Percentiles rank a stretch among this genome's conserved stretches.
Conservation (phyloP, 2,888 invertebrate genomes). For the Liodrosophila aerea region DNA sequence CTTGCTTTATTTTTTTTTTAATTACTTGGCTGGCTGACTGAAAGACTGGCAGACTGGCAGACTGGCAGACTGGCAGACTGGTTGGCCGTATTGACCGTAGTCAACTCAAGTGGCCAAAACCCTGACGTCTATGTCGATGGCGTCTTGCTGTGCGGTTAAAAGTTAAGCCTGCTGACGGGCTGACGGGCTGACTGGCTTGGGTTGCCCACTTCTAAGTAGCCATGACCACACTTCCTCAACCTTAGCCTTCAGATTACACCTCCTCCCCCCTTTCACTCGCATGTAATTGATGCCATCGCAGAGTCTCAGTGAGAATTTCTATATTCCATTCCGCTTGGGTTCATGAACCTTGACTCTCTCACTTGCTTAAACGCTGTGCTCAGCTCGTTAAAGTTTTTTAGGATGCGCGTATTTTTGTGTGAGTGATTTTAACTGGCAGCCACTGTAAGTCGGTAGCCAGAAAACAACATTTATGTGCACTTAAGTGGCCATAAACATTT, state of each 20-base stretch:
- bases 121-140: conserved; percentile 59
- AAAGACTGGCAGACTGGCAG: conserved; percentile 2
- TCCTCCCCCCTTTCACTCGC: conserved; percentile 30
- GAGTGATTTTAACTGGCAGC: conserved; percentile 56
- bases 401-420: conserved; percentile 43
- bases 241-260: not conserved
- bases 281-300: conserved; percentile 69
- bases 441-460: conserved; percentile 59
- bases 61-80: conserved; percentile 14
- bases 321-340: conserved; percentile 41
- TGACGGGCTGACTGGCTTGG: conserved; percentile 5
- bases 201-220: conserved; percentile 47
- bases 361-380: conserved; percentile 12
- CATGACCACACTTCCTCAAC: conserved; percentile 4
- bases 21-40: conserved; percentile 55
- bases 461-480: conserved; percentile 50
- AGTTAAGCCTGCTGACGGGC: conserved; percentile 59
- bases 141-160: conserved; percentile 65
- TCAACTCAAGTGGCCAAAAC: conserved; percentile 68
- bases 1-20: conserved; percentile 64
- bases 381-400: conserved; percentile 60
- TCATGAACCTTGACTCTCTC: conserved; percentile 63
- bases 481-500: conserved; percentile 58
- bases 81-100: conserved; percentile 30
- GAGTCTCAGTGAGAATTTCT: conserved; percentile 20